phyloP scores from a whole-genome alignment of 2,888 invertebrate species.

The Chrysina gloriosa region DNA sequence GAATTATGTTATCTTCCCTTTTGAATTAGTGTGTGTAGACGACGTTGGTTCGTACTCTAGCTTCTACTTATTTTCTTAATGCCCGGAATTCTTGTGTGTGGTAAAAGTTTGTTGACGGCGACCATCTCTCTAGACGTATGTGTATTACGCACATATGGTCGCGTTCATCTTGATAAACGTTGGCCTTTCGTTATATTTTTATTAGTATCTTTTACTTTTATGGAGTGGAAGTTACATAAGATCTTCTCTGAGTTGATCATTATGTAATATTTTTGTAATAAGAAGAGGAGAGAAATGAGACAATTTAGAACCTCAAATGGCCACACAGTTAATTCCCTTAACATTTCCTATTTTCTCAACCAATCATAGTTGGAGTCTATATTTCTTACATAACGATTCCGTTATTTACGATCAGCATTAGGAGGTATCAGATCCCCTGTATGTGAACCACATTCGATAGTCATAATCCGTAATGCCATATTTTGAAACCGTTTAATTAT shows the following conservation, averaged over 20 bases:
- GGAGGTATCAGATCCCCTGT: no score
- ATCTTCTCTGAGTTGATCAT: slow-evolving; percentile 10
- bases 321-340: no score
- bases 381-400: no score
- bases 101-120: slow-evolving; percentile 51
- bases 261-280: neutral
- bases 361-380: no score
- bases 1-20: slow-evolving; percentile 51
- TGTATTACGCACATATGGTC: slow-evolving; percentile 42
- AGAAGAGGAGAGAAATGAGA: neutral
- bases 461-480: neutral
- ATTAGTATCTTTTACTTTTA: slow-evolving; percentile 13
- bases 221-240: neutral
- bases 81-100: slow-evolving; percentile 46
- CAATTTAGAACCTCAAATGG: no score
- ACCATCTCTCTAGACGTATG: slow-evolving; percentile 59
- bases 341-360: no score
- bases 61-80: slow-evolving; percentile 47
- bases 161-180: slow-evolving; percentile 28
- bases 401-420: no score
- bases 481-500: slow-evolving; percentile 23
- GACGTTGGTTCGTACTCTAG: slow-evolving; percentile 34
- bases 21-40: slow-evolving; percentile 40
- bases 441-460: neutral
- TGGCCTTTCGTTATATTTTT: neutral